phyloP scores from a whole-genome alignment of 2,888 invertebrate genomes.

The Rhodophaea formosa region DNA sequence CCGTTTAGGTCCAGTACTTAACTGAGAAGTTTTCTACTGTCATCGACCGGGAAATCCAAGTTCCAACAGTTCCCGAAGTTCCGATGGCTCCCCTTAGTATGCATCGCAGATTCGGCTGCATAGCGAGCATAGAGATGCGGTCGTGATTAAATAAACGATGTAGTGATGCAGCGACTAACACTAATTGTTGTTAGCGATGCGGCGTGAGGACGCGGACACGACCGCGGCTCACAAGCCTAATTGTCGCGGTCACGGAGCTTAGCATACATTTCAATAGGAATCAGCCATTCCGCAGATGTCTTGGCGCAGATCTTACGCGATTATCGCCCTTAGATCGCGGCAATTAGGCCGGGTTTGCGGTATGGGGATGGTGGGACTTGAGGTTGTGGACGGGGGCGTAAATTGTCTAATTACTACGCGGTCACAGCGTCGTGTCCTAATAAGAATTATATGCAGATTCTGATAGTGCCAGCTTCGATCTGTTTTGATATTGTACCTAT shows the following conservation, averaged over 20 bases:
- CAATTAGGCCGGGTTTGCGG: constrained; percentile 28
- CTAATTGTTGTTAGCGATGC: constrained; percentile 63
- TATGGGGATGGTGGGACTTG: constrained; percentile 21
- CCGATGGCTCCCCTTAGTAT: constrained; percentile 39
- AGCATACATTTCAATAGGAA: constrained; percentile 75
- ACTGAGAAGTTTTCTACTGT: too few relatives aligned
- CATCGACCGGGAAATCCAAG: too few relatives aligned
- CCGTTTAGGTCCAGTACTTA: neutral
- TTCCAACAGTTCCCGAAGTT: too few relatives aligned
- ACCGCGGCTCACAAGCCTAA: constrained; percentile 55
- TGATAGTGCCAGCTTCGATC: constrained; percentile 28
- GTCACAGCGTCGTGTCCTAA: constrained; percentile 49
- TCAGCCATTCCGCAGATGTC: constrained; percentile 61
- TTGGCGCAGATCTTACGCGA: constrained; percentile 39
- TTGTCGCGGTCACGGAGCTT: constrained; percentile 67
- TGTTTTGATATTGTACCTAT: neutral
- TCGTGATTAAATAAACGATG: constrained; percentile 61
- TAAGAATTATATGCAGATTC: constrained; percentile 63
- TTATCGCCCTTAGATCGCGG: constrained; percentile 33
- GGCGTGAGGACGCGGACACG: constrained; percentile 55
- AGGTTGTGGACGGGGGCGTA: constrained; percentile 46
- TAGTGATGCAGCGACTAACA: constrained; percentile 50
- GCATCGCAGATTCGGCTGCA: constrained; percentile 35
- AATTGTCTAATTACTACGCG: constrained; percentile 72
- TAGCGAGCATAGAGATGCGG: constrained; percentile 53